Conservation (phyloP, 2,113 vertebrate genomes). For the Gorilla gorilla region DNA sequence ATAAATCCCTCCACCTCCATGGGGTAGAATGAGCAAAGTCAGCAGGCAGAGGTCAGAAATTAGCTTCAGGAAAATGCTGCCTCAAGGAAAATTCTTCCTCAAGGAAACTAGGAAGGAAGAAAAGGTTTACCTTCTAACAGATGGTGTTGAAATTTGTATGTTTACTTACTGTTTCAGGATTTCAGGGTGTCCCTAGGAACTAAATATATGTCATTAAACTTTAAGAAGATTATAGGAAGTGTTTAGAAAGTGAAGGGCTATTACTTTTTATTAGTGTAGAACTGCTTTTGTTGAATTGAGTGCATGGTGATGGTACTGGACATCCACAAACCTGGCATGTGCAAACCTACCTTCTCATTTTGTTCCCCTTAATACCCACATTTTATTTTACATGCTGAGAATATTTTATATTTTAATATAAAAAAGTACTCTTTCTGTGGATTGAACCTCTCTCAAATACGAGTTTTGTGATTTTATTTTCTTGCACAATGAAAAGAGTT, state of each 20-base stretch:
- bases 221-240: not conserved
- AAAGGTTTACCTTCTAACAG: not conserved
- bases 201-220: not conserved
- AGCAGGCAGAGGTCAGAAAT: not conserved
- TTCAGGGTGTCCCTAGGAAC: not conserved
- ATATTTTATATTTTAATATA: not conserved
- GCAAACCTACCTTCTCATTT: not conserved
- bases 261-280: not conserved
- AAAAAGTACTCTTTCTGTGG: not conserved
- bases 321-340: not conserved
- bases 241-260: not conserved
- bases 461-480: slow-evolving; percentile 33
- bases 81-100: not conserved
- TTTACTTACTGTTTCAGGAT: not conserved
- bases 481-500: not conserved
- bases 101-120: not conserved
- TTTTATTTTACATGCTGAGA: not conserved
- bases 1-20: not conserved
- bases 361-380: not conserved
- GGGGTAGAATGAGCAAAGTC: not conserved
- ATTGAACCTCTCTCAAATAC: not conserved
- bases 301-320: not conserved
- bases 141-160: not conserved
- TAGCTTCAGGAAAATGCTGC: not conserved
- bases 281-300: not conserved